Evolutionary conservation across 2,888 invertebrate species (phyloP).

Genomic region (Himalopsyche kuldschensis): DNA sequence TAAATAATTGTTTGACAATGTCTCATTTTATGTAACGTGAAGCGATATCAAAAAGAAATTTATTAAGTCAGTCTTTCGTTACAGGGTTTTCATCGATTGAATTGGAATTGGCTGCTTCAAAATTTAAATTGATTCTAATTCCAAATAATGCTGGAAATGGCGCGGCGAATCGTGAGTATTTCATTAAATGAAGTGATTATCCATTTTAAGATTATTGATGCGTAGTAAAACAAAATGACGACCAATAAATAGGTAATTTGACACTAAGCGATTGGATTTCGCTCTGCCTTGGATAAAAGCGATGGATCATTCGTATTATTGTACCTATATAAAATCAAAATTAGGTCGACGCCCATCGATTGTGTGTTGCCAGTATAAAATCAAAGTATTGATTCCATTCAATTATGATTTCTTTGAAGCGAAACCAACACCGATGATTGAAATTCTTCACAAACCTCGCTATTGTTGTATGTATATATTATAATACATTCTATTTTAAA

Average conservation of each 20-base stretch:
- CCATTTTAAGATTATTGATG: constrained; percentile 11
- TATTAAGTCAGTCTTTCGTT: background rate
- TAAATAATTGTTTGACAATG: no score
- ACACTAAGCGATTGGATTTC: constrained; percentile 26
- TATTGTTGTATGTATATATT: background rate
- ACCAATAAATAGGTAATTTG: constrained; percentile 22
- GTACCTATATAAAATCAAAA: background rate
- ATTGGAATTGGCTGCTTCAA: background rate
- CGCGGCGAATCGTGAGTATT: background rate
- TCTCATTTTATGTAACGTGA: no score
- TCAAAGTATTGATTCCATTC: background rate
- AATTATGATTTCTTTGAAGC: background rate
- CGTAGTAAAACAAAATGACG: constrained; percentile 22
- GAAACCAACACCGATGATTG: background rate
- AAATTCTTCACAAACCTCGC: background rate
- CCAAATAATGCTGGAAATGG: background rate
- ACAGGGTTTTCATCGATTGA: background rate
- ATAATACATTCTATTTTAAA: no score
- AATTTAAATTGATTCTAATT: background rate
- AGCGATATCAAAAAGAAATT: no score
- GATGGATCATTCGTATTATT: constrained; percentile 11
- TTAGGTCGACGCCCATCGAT: background rate
- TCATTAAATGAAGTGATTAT: constrained; percentile 16
- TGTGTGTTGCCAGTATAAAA: background rate
- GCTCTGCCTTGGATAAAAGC: background rate